These are phyloP conservation scores for Huso huso DNA, from an alignment of 2,797 vertebrate genomes.

Conservation along the genomic window DNA sequence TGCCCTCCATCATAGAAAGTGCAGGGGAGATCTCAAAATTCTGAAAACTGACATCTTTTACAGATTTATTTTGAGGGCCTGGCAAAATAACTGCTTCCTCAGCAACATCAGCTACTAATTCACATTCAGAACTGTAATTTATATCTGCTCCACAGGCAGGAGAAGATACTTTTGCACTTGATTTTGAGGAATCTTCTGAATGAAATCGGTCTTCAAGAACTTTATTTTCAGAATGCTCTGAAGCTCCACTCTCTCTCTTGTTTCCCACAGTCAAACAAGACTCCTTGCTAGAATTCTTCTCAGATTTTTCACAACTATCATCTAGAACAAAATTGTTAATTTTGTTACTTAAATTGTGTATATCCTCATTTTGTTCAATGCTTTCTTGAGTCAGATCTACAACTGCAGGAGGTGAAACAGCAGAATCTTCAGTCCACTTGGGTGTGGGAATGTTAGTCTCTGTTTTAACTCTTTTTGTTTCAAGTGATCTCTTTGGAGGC, in stretches of 20 bases:
- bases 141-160: constrained; percentile 15
- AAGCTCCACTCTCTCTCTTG: background rate
- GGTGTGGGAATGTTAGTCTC: constrained; percentile 10
- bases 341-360: constrained; percentile 31
- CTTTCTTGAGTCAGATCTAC: constrained; percentile 42
- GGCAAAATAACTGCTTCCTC: background rate
- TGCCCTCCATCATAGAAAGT: constrained; percentile 5
- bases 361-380: constrained; percentile 29
- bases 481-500: constrained; percentile 18
- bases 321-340: constrained; percentile 43
- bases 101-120: constrained; percentile 12
- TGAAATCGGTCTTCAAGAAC: constrained; percentile 2
- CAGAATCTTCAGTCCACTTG: background rate
- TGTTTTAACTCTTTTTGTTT: constrained; percentile 25
- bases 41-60: constrained; percentile 2
- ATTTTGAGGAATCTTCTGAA: constrained; percentile 10
- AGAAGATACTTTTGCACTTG: background rate
- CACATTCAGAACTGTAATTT: constrained; percentile 9
- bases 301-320: constrained; percentile 19
- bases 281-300: background rate
- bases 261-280: no score
- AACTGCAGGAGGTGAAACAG: constrained; percentile 19
- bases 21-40: constrained; percentile 8
- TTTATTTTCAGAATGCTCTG: background rate
- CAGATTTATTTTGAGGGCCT: background rate